Evolutionary conservation across 2,888 invertebrate species (phyloP).

Genomic region (Villa cingulata): DNA sequence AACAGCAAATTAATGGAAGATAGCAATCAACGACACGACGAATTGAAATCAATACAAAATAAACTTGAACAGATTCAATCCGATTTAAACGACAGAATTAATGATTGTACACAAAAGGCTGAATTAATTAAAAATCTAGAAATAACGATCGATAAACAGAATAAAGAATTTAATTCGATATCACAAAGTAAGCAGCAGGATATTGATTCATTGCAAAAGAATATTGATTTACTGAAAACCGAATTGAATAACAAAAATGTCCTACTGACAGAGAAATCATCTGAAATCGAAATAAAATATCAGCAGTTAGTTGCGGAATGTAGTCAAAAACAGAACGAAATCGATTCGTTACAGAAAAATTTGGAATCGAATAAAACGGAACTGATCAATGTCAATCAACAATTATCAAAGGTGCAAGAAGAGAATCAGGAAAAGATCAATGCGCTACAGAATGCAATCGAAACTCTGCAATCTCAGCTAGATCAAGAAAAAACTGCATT

Average conservation of each 20-base stretch:
- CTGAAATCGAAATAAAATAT: conserved; percentile 15
- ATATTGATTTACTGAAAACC: conserved; percentile 27
- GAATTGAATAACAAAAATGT: conserved; percentile 24
- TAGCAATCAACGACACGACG: conserved; percentile 26
- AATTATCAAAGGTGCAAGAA: no score
- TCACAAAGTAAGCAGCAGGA: background rate
- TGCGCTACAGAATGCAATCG: no score
- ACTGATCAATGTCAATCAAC: no score
- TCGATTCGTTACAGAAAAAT: conserved; percentile 30
- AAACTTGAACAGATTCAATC: conserved; percentile 34
- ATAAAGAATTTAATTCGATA: background rate
- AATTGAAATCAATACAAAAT: conserved; percentile 26
- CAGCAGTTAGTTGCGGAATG: background rate
- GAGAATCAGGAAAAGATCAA: no score
- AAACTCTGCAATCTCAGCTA: background rate
- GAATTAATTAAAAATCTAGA: conserved; percentile 20
- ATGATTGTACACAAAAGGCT: conserved; percentile 35
- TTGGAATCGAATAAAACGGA: conserved; percentile 18
- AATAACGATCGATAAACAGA: conserved; percentile 10
- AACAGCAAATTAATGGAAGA: conserved; percentile 28
- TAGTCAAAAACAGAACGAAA: background rate
- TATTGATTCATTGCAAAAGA: background rate
- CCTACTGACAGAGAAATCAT: conserved; percentile 40
- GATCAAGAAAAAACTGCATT: background rate
- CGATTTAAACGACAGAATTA: background rate